Evolutionary conservation across 2,888 invertebrate species (phyloP), one percentile per base, ranked within the genome.

Genomic region (Pomacea canaliculata): DNA sequence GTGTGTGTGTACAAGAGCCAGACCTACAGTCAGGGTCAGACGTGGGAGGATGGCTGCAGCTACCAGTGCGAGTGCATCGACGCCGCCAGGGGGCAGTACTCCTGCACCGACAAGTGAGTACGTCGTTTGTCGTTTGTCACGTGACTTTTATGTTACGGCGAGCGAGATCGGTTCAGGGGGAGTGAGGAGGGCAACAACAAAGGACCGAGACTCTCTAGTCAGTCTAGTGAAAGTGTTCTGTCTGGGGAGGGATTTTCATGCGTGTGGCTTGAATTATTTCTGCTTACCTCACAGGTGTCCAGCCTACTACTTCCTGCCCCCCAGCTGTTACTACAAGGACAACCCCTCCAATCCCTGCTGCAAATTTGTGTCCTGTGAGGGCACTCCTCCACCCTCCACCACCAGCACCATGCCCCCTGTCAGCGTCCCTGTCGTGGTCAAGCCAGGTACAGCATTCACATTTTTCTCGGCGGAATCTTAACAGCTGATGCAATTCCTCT

Each of bases 261-360:
- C 37, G 37, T 37, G 37, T 37, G 12, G 16, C 51, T 8, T 56
- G 51, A 56, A 16, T 56, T 56, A 56, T 16, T 16, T 10, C 16
- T 56, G 51, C 10, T 56, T 56, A 16, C 4, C 16, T 56, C 16
- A 8, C 80, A 85, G 86, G 78, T 86, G 86, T 76, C 79, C 83
- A 7, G 78, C 82, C 71, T 85, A 81, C 75, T 83, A 83, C 72
- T 81, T 82, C 77, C 78, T 86, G n/a, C 86, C 86, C 19, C 76
- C 81, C 19, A 80, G 84, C 70, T 86, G 86, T 68, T 77, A 80
- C 76, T 81, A 81, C 37, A 80, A 78, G 51, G 81, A 81, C 49
- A 82, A 83, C 59, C 77, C 80, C 0, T 81, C 76, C 8, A 85
- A 86, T 73, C 65, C 68, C 1, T 86, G 86, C 75, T 86, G 86